These are phyloP conservation scores for Grantiella picta DNA, from an alignment of 2,113 vertebrate species.

Conservation along the genomic window DNA sequence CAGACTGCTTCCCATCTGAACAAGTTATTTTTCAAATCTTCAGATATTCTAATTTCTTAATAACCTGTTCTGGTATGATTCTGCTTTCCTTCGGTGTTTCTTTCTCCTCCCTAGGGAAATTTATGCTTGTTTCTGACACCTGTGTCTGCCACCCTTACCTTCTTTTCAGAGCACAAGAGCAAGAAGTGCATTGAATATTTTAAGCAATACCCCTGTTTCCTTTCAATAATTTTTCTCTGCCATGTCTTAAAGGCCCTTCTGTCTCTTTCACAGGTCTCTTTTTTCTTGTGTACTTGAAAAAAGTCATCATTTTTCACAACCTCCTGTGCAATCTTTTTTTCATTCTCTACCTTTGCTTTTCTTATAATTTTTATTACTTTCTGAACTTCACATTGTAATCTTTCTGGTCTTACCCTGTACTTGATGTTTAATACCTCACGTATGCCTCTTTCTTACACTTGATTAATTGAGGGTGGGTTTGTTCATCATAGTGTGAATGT, in stretches of 20 bases:
- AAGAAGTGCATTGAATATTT: slow-evolving; percentile 47
- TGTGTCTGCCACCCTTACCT: slow-evolving; percentile 11
- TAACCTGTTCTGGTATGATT: not conserved
- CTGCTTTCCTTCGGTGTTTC: slow-evolving; percentile 17
- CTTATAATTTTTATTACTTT: slow-evolving; percentile 62
- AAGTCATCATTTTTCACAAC: slow-evolving; percentile 51
- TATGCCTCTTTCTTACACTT: slow-evolving; percentile 47
- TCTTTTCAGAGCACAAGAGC: slow-evolving; percentile 8
- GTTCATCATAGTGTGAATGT: slow-evolving; percentile 29
- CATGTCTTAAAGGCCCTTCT: slow-evolving; percentile 20
- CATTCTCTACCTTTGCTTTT: slow-evolving; percentile 54
- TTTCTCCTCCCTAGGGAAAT: slow-evolving; percentile 49
- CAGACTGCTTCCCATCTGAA: not conserved
- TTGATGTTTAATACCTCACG: slow-evolving; percentile 48
- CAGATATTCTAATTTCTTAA: slow-evolving; percentile 51
- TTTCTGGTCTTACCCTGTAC: slow-evolving; percentile 25
- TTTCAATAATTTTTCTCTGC: slow-evolving; percentile 51
- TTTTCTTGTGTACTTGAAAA: slow-evolving; percentile 26
- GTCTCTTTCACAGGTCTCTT: slow-evolving; percentile 37
- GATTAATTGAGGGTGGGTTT: slow-evolving; percentile 43
- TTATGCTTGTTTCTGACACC: slow-evolving; percentile 17
- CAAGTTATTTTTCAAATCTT: slow-evolving; percentile 27
- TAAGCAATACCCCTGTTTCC: slow-evolving; percentile 8
- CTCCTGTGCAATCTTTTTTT: slow-evolving; percentile 27
- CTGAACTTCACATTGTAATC: slow-evolving; percentile 62